Conservation (phyloP, 1,140 invertebrate species). For the Heliconius congener region DNA sequence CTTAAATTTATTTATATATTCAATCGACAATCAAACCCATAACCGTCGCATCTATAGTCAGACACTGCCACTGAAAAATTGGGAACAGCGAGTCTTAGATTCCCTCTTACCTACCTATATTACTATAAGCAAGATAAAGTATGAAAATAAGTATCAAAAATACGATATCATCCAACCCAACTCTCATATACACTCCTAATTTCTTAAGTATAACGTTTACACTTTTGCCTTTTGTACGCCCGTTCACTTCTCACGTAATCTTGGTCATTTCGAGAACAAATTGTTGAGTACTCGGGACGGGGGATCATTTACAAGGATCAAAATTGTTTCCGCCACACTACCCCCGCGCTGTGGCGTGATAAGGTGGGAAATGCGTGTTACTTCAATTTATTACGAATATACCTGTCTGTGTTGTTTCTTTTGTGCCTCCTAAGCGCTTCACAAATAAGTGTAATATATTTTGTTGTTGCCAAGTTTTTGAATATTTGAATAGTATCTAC, state of each 20-base stretch:
- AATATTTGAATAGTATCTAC: not conserved
- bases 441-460: not conserved
- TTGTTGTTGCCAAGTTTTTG: not conserved
- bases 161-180: not conserved
- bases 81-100: no score
- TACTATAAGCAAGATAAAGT: no score
- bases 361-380: conserved; percentile 20
- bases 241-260: conserved; percentile 26
- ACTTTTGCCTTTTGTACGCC: conserved; percentile 19
- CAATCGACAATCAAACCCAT: no score
- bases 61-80: no score
- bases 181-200: not conserved
- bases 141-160: no score
- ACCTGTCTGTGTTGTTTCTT: conserved; percentile 18
- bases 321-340: conserved; percentile 26
- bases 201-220: not conserved
- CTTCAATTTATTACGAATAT: conserved; percentile 21
- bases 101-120: no score
- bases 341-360: conserved; percentile 2
- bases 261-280: conserved; percentile 30
- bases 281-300: conserved; percentile 24
- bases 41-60: no score
- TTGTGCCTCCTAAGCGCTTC: not conserved
- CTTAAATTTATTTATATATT: no score
- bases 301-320: conserved; percentile 26